A percentile compares a stretch with the other conserved stretches of the same genome.
Conservation (phyloP, 1,140 invertebrate species). For the Streblospio benedicti region DNA sequence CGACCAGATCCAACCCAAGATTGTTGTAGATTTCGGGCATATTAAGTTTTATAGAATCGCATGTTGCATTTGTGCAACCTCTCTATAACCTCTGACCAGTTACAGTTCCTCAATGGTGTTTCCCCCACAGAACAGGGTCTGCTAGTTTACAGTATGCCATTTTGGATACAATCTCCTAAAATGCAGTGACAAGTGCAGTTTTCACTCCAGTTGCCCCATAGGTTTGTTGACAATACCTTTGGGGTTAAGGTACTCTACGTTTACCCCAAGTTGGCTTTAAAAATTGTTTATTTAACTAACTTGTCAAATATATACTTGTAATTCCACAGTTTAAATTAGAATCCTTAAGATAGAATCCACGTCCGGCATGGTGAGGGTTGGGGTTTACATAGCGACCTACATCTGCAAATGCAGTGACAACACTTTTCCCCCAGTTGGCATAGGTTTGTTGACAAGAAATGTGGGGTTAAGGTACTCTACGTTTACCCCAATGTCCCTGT, state of each 20-base stretch:
- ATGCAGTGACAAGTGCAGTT: constrained; percentile 4
- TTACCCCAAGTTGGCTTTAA: background rate
- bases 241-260: background rate
- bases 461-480: constrained; percentile 16
- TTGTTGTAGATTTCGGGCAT: background rate
- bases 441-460: constrained; percentile 16
- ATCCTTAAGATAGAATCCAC: too few species aligned
- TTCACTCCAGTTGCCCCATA: background rate
- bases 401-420: too few species aligned
- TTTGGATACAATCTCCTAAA: too few species aligned
- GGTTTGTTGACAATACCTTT: background rate
- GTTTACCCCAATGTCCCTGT: constrained; percentile 5
- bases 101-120: too few species aligned
- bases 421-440: too few species aligned
- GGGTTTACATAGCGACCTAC: too few species aligned
- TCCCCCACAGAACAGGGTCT: too few species aligned
- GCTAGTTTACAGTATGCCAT: too few species aligned
- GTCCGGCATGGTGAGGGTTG: too few species aligned
- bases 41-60: background rate
- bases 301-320: too few species aligned
- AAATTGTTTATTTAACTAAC: background rate
- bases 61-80: background rate
- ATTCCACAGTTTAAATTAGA: too few species aligned
- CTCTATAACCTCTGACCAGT: background rate
- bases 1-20: background rate